Percentiles rank a stretch among this genome's conserved stretches.
Conservation (phyloP, 2,113 vertebrate genomes). For the Fukomys damarensis region DNA sequence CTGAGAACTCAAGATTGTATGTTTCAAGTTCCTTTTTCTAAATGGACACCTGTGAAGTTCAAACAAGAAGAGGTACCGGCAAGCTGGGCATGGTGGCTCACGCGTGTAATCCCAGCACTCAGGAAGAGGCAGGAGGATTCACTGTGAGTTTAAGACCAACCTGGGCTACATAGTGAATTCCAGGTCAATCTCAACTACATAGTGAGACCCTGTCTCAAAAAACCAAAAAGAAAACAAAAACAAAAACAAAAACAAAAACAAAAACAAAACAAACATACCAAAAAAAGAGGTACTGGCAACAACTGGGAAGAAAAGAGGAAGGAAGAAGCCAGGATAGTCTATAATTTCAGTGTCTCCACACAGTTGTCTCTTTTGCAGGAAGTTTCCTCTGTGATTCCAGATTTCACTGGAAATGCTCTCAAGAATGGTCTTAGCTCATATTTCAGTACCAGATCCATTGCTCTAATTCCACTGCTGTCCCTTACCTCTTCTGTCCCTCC, state of each 20-base stretch:
- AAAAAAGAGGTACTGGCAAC: neutral
- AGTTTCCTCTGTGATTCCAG: neutral
- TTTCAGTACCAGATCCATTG: neutral
- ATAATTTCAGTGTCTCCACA: neutral
- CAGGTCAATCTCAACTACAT: no score
- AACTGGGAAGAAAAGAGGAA: neutral
- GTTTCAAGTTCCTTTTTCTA: neutral
- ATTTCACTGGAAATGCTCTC: conserved; percentile 3
- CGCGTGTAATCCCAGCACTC: no score
- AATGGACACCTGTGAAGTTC: neutral
- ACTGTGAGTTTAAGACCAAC: no score
- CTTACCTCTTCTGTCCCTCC: neutral
- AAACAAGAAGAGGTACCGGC: neutral
- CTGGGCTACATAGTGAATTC: no score
- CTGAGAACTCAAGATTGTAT: neutral
- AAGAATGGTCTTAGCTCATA: neutral
- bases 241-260: no score
- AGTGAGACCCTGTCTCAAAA: no score
- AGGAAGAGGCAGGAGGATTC: no score
- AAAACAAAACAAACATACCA: no score
- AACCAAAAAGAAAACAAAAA: no score
- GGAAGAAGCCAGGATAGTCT: neutral
- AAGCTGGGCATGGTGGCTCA: no score
- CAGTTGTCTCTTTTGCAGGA: neutral
- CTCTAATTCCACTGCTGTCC: neutral